Percentiles rank a stretch among this genome's conserved stretches.
Conservation (phyloP, 2,888 invertebrate species). For the Melipona beecheii region DNA sequence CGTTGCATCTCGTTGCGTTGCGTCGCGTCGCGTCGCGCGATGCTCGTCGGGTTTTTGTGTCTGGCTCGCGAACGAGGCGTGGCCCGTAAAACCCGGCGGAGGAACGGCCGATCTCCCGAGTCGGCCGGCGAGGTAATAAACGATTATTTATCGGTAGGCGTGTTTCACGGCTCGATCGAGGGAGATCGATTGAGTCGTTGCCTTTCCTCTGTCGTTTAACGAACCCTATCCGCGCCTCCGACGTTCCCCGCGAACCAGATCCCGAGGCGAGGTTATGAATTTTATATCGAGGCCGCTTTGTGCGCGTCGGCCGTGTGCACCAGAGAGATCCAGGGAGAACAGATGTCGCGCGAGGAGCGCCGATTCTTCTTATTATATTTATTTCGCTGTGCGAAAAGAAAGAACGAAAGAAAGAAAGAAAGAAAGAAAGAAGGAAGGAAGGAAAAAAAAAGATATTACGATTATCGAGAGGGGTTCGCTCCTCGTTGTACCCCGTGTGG, state of each 20-base stretch:
- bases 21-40: background rate
- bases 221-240: constrained; percentile 39
- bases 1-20: constrained; percentile 2
- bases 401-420: too few species aligned
- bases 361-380: background rate
- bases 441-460: background rate
- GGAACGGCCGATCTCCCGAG: constrained; percentile 35
- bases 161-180: constrained; percentile 42
- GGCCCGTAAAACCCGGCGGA: constrained; percentile 23
- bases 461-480: background rate
- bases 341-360: constrained; percentile 37
- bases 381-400: background rate
- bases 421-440: background rate
- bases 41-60: constrained; percentile 4
- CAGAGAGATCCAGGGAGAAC: constrained; percentile 17
- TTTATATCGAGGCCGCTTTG: constrained; percentile 30
- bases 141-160: constrained; percentile 74
- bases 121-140: constrained; percentile 62
- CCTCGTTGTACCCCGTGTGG: background rate
- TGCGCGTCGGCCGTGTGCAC: background rate
- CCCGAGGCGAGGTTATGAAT: constrained; percentile 51
- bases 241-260: background rate
- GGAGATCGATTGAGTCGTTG: constrained; percentile 66
- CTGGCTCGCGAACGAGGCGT: constrained; percentile 49
- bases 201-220: constrained; percentile 17